Evolutionary conservation across 2,113 vertebrate genomes (phyloP), one percentile per base, ranked within the genome.

Genomic region (Phalacrocorax carbo): DNA sequence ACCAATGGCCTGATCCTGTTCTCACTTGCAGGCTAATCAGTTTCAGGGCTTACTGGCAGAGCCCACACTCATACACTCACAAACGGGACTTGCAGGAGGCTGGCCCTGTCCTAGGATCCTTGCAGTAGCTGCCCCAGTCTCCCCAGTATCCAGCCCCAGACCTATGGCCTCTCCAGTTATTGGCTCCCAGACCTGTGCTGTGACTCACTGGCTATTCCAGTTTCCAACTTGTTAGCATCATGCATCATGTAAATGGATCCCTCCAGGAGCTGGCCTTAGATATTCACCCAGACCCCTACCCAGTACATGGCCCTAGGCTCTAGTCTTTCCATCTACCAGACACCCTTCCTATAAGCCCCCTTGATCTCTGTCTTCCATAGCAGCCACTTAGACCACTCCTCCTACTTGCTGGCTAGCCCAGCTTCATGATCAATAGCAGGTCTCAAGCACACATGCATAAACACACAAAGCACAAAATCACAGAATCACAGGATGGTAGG

Each of bases 291-390:
- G 46, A 48, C 18, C 46, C 13, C 30, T 64, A 9, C 25, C 11
- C 44, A 51, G 51, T 3, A 65, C 11, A 23, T 62, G 32, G 9
- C 11, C 29, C 13, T 29, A 77, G 34, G 22, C 9, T 13, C 3
- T 13, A 58, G 23, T 22, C 15, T 76, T 11, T 72, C 34, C 65
- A 68, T 23, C 51, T 69, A 15, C 11, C 38, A 69, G n/a, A 9
- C 2, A 1, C 13, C 2, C 2, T 16, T 69, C 27, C 48, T 57
- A 7, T 15, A 52, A 61, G 5, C 3, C 32, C 21, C 16, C 46
- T 91, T 72, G 51, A 38, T 23, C 9, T 34, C 29, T 58, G 1
- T n/a, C 49, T 86, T 42, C 62, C 26, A 25, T 6, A 46, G 19
- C 40, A 90, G 17, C 9, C 34, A 7, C 29, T 72, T 21, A 42